Evolutionary conservation across 64 coral and sea anemone species (phyloP), one percentile per base, ranked within the genome.

Genomic region (Montipora foliosa): DNA sequence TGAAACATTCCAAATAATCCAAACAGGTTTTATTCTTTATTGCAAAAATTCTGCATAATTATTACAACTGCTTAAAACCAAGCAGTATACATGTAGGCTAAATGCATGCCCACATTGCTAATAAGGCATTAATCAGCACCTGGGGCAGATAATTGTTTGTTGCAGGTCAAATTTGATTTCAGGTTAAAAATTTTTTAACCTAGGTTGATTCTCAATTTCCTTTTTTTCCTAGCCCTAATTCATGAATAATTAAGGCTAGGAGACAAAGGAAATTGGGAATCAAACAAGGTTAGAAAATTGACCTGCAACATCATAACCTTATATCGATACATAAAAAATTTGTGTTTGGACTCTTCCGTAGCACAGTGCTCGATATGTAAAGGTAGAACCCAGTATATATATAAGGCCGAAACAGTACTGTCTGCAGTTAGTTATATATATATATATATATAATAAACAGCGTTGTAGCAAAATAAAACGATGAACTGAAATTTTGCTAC

Each of bases 1-100:
- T 74, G 71, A 44, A 74, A 74, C 71, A 74, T 74, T 74, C 44
- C 44, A 74, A 74, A 74, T 74, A 74, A 74, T 74, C 71, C 71
- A 74, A 74, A 74, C 71, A 74, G 71, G 71, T 74, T 74, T 74
- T 74, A 25, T 74, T 74, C 71, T 29, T 74, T 25, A 74, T 74
- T 44, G 71, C 21, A 74, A 0, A 74, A 74, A 74, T 74, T 74
- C 71, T 74, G 71, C 71, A 74, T 74, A 8, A 74, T 74, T 74
- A 74, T 74, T 74, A 74, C 71, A 24, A 74, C 71, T 74, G 71
- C 71, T 74, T 74, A 6, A 74, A 74, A 74, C 71, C 11, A 37
- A 1, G 17, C 20, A 16, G 60, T 16, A 64, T 64, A 64, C 60
- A 64, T 64, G 60, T 64, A 64, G 60, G 60, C 60, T 64, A 64